A percentile compares a stretch with the other conserved stretches of the same genome.
Evolutionary conservation across 2,797 vertebrate species (phyloP).

Genomic region (Macropodus opercularis): DNA sequence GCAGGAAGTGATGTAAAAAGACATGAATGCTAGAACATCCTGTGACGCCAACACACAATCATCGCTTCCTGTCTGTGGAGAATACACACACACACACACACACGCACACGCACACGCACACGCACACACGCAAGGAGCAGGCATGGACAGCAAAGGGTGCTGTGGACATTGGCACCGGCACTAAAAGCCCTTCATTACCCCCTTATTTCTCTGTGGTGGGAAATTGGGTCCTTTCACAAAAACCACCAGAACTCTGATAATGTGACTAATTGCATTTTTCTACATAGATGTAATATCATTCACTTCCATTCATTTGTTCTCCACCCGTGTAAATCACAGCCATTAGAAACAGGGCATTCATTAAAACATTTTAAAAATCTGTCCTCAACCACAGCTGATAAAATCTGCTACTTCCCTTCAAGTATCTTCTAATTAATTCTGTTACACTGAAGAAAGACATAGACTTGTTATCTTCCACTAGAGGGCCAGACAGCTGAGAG

Average conservation of each 20-base stretch:
- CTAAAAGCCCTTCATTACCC: slow-evolving; percentile 14
- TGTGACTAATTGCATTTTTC: slow-evolving; percentile 18
- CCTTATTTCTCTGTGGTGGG: slow-evolving; percentile 7
- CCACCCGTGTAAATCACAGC: slow-evolving; percentile 21
- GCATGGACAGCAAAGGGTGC: no score
- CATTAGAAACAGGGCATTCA: slow-evolving; percentile 35
- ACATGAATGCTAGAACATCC: slow-evolving; percentile 59
- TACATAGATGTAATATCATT: not conserved
- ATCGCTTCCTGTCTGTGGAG: slow-evolving; percentile 53
- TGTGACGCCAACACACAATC: slow-evolving; percentile 50
- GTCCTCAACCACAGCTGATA: slow-evolving; percentile 52
- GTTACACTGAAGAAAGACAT: slow-evolving; percentile 2
- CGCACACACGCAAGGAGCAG: no score
- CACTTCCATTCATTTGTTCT: slow-evolving; percentile 26
- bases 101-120: no score
- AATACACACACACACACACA: slow-evolving; percentile 22
- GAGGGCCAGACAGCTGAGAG: slow-evolving; percentile 46
- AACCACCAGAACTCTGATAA: slow-evolving; percentile 25
- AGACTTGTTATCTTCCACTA: slow-evolving; percentile 37
- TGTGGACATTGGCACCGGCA: slow-evolving; percentile 42
- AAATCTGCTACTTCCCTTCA: slow-evolving; percentile 31
- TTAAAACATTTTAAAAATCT: slow-evolving; percentile 24
- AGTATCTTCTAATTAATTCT: slow-evolving; percentile 25
- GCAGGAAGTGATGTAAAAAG: slow-evolving; percentile 66
- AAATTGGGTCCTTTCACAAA: slow-evolving; percentile 33